A percentile compares a stretch with the other conserved stretches of the same genome.
phyloP scores from a whole-genome alignment of 2,888 invertebrate species.

The Agrenia bidenticulata region DNA sequence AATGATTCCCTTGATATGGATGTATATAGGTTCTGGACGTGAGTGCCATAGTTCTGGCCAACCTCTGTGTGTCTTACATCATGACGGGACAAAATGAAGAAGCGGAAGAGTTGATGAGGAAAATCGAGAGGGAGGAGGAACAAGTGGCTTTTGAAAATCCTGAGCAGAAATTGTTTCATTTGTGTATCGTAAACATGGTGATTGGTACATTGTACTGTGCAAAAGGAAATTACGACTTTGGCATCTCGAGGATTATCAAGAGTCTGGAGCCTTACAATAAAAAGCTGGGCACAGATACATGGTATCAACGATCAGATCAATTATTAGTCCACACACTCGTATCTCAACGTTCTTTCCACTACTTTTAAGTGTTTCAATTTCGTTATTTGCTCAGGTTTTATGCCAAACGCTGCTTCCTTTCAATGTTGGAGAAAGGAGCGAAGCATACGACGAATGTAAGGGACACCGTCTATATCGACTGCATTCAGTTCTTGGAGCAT shows the following conservation, averaged over 20 bases:
- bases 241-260: constrained; percentile 94
- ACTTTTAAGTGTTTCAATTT: too few species aligned
- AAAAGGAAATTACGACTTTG: constrained; percentile 98
- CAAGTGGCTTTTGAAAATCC: constrained; percentile 87
- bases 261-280: constrained; percentile 92
- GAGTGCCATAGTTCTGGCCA: constrained; percentile 96
- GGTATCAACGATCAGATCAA: constrained; percentile 62
- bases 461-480: constrained; percentile 83
- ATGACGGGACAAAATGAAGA: constrained; percentile 99
- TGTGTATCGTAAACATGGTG: constrained; percentile 97
- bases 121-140: constrained; percentile 98
- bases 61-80: constrained; percentile 97
- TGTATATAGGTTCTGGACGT: constrained; percentile 78
- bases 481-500: constrained; percentile 83
- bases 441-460: constrained; percentile 86
- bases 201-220: constrained; percentile 98
- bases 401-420: constrained; percentile 91
- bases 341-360: constrained; percentile 5
- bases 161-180: constrained; percentile 89
- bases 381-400: constrained; percentile 78
- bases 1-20: neutral
- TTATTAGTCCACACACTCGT: neutral
- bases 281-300: constrained; percentile 95
- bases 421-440: constrained; percentile 84
- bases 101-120: constrained; percentile 97